These are phyloP conservation scores for Psilopogon haemacephalus DNA, from an alignment of 2,113 vertebrate species.

Conservation along the genomic window DNA sequence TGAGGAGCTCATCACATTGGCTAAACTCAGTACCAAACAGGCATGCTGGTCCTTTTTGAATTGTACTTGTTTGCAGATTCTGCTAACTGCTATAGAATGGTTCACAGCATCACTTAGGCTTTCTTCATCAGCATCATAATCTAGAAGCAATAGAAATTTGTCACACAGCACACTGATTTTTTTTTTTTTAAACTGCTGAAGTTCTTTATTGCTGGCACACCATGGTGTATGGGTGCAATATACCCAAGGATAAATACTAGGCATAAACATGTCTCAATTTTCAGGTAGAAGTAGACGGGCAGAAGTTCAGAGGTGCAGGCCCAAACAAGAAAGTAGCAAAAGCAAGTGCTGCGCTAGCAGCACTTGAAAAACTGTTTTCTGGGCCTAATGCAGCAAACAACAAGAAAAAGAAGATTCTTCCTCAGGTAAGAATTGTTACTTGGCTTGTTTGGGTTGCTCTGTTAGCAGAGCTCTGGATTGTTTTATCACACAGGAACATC, in stretches of 20 bases:
- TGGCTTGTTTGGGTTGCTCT: not conserved
- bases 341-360: conserved; percentile 95
- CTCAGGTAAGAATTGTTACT: conserved; percentile 82
- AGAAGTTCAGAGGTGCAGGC: conserved; percentile 97
- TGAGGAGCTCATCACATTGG: not conserved
- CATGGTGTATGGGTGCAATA: not conserved
- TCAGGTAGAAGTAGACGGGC: conserved; percentile 98
- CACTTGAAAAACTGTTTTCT: conserved; percentile 96
- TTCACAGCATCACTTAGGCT: not conserved
- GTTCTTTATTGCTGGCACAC: not conserved
- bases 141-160: not conserved
- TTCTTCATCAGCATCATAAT: not conserved
- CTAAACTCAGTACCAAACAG: not conserved
- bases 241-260: not conserved
- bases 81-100: not conserved
- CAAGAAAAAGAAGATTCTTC: conserved; percentile 97
- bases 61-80: not conserved
- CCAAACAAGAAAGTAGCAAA: conserved; percentile 99
- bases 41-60: not conserved
- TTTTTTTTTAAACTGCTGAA: not conserved
- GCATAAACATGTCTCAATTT: conserved; percentile 47
- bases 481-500: not conserved
- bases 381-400: conserved; percentile 94
- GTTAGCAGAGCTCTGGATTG: not conserved
- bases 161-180: not conserved